phyloP scores from a whole-genome alignment of 2,797 vertebrate species.

The Limosa lapponica region DNA sequence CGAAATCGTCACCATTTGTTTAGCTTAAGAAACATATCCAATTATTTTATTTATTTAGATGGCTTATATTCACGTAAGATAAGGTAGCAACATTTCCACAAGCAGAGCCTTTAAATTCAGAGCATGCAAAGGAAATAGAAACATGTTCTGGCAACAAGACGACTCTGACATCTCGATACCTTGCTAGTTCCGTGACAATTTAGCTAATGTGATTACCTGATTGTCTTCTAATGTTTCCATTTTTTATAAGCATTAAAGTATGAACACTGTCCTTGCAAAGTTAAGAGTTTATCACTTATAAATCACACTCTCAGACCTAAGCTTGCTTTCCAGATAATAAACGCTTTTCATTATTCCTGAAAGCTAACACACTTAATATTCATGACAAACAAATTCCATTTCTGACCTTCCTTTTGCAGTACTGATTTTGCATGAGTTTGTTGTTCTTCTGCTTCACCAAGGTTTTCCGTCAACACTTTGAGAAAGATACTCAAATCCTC shows the following conservation, averaged over 20 bases:
- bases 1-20: not conserved
- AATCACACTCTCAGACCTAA: not conserved
- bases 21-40: not conserved
- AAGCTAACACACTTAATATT: not conserved
- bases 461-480: conserved; percentile 91
- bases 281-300: not conserved
- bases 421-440: conserved; percentile 48
- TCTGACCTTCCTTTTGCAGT: conserved; percentile 78
- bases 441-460: conserved; percentile 83
- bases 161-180: not conserved
- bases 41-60: not conserved
- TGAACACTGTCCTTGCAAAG: not conserved
- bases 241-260: not conserved
- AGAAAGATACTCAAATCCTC: conserved; percentile 91
- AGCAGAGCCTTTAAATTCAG: not conserved
- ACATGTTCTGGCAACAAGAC: not conserved
- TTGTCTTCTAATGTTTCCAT: not conserved
- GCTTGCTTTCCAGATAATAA: not conserved
- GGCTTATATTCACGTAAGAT: not conserved
- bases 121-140: not conserved
- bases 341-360: not conserved
- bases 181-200: not conserved
- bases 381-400: not conserved
- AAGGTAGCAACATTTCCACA: not conserved
- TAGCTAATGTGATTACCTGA: not conserved